Evolutionary conservation across 53 echinoderm and acorn worm species (phyloP).

Genomic region (Actinopyga echinites): DNA sequence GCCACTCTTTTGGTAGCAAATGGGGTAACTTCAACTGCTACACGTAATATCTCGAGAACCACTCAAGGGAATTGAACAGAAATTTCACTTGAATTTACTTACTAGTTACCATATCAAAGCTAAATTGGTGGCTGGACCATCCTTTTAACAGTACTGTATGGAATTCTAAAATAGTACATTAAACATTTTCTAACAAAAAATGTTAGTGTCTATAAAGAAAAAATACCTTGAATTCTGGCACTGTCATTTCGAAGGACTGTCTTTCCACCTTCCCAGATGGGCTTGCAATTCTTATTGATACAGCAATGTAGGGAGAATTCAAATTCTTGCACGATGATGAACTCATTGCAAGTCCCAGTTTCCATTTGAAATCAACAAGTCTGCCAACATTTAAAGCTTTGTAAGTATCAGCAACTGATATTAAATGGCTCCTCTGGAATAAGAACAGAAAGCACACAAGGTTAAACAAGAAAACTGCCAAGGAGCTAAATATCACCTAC

Average conservation of each 20-base stretch:
- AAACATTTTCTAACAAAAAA: too few relatives aligned
- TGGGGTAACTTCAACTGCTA: too few relatives aligned
- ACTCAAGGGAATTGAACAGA: too few relatives aligned
- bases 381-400: conserved; percentile 74
- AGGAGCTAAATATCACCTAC: too few relatives aligned
- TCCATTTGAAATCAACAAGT: conserved; percentile 86
- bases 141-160: too few relatives aligned
- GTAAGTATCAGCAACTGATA: conserved; percentile 54
- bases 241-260: conserved; percentile 80
- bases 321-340: conserved; percentile 77
- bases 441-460: neutral
- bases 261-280: conserved; percentile 67
- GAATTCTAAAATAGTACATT: too few relatives aligned
- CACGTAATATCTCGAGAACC: too few relatives aligned
- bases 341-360: conserved; percentile 87
- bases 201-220: too few relatives aligned
- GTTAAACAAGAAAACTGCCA: neutral
- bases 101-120: too few relatives aligned
- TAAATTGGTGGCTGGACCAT: too few relatives aligned
- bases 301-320: conserved; percentile 79
- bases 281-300: conserved; percentile 67
- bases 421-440: conserved; percentile 57
- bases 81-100: too few relatives aligned
- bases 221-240: conserved; percentile 82
- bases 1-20: too few relatives aligned